phyloP scores from a whole-genome alignment of 2,113 vertebrate species.

The Dipodomys stephensi region DNA sequence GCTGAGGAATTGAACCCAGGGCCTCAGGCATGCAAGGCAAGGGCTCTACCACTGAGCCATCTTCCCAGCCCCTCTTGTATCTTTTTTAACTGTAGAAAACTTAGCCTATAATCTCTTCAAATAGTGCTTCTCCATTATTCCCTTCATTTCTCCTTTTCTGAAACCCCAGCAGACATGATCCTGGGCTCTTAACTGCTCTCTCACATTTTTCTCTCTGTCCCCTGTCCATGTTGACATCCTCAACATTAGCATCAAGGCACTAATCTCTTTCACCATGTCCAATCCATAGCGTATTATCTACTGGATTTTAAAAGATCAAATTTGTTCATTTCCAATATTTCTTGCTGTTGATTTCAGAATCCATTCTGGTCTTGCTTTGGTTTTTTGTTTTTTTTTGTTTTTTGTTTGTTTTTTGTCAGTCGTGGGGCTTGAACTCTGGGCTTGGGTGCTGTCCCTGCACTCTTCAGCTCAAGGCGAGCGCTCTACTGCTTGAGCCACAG shows the following conservation, averaged over 20 bases:
- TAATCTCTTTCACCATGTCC: conserved; percentile 36
- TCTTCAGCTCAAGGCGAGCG: too few relatives aligned
- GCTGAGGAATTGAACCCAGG: too few relatives aligned
- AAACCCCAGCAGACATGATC: neutral
- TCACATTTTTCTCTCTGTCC: neutral
- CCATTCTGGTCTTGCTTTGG: neutral
- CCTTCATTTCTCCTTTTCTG: neutral
- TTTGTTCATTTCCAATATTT: conserved; percentile 38
- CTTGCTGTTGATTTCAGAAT: neutral
- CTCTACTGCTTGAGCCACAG: too few relatives aligned
- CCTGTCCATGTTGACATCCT: neutral
- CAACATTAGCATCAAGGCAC: neutral
- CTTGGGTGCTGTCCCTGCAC: too few relatives aligned
- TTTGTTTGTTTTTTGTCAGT: too few relatives aligned
- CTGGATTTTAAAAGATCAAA: neutral
- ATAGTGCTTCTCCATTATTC: neutral
- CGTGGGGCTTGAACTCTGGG: too few relatives aligned
- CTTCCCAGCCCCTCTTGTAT: too few relatives aligned
- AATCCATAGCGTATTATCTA: neutral
- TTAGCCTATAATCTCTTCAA: neutral
- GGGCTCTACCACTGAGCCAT: too few relatives aligned
- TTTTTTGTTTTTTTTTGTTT: too few relatives aligned
- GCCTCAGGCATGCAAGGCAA: too few relatives aligned
- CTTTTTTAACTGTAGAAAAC: conserved; percentile 5
- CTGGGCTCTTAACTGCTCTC: neutral